Base-by-base conservation (phyloP, 2,888 invertebrate genomes). In the Pecten maximus region DNA sequence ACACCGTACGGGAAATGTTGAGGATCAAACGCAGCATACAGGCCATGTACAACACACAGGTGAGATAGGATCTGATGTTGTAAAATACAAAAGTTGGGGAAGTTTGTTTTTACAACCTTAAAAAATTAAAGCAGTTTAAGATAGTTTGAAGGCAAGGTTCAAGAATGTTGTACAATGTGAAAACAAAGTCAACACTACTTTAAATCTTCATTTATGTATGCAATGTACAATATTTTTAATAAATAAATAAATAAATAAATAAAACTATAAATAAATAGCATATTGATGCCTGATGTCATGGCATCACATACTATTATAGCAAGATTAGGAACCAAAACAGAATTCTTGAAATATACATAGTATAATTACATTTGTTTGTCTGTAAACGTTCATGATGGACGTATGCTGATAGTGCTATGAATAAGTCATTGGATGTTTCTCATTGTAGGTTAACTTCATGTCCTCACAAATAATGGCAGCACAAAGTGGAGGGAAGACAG, bases 1-100 rank as follows among this genome's bases (percentile, higher is more conserved):
- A 99, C 96, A 99, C 99, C 0, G 99, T 99, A 98, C 97, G 99
- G 88, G 99, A 99, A 97, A 99, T 99, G 99, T 97, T 99, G 94
- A 97, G 99, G 95, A 99, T 99, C 93, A 99, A 99, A 97, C 98
- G 99, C 94, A 99, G 99, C 96, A 98, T 99, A 0, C 99, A 99
- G 97, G 99, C 99, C 6, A 98, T 98, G 95, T 99, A 99, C 97
- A 99, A 99, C 97, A 99, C 99, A 0, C 99, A 99, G 97, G 97
- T 97, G n/a, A 99, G 99, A 96, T 4, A 48, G 12, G 39, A 23
- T n/a, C n/a, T n/a, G n/a, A n/a, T n/a, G n/a, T n/a, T n/a, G n/a
- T n/a, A n/a, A 19, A 48, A 48, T 16, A 15, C 3, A 19, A 54
- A 50, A 28, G 16, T 16, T 50, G 50, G 8, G 50, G 19, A 16